Percentiles rank a stretch among this genome's conserved stretches.
These are phyloP conservation scores for Drymonia ruficornis DNA, from an alignment of 2,888 invertebrate genomes.

Conservation along the genomic window DNA sequence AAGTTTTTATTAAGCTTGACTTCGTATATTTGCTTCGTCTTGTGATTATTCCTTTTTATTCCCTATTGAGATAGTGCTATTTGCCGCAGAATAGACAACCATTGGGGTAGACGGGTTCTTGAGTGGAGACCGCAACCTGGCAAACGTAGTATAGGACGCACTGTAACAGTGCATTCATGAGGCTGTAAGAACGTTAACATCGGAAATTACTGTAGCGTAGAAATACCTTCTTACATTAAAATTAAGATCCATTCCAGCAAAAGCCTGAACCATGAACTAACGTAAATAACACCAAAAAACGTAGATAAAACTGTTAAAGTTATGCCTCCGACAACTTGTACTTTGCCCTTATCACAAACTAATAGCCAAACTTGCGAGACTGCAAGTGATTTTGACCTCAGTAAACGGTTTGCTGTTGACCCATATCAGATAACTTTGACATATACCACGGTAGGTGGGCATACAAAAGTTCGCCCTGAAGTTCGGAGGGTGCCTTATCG, in stretches of 20 bases:
- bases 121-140: no score
- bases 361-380: conserved; percentile 57
- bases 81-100: no score
- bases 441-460: conserved; percentile 59
- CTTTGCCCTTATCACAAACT: conserved; percentile 59
- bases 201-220: no score
- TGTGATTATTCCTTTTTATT: no score
- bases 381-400: conserved; percentile 72
- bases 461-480: conserved; percentile 60
- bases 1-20: no score
- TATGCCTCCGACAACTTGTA: conserved; percentile 29
- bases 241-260: not conserved
- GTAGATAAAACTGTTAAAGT: conserved; percentile 1
- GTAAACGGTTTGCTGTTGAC: conserved; percentile 62
- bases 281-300: not conserved
- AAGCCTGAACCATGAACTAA: not conserved
- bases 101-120: no score
- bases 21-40: no score
- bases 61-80: no score
- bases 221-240: no score
- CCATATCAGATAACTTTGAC: conserved; percentile 77
- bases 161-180: no score
- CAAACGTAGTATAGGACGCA: no score
- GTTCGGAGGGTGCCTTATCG: conserved; percentile 70
- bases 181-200: no score